A percentile compares a stretch with the other conserved stretches of the same genome.
Conservation (phyloP, 2,888 invertebrate genomes). For the Oegoconia quadripuncta region DNA sequence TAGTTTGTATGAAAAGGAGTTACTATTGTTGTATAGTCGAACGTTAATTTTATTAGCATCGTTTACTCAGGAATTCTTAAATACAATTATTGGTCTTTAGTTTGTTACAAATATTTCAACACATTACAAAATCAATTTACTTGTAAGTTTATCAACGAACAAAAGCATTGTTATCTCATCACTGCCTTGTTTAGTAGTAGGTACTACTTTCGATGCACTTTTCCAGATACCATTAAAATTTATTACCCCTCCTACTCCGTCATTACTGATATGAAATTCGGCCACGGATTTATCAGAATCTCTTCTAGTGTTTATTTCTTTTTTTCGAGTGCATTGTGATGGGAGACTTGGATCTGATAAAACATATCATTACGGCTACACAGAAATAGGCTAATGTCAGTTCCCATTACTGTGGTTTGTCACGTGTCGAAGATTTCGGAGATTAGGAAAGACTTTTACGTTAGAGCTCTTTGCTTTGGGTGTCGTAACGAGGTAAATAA, state of each 20-base stretch:
- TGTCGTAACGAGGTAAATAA: neutral
- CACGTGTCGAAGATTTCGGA: conserved; percentile 58
- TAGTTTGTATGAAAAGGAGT: too few species aligned
- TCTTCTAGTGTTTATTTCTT: conserved; percentile 38
- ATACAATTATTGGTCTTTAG: neutral
- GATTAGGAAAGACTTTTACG: conserved; percentile 25
- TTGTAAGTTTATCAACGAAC: conserved; percentile 5
- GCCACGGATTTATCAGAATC: conserved; percentile 49
- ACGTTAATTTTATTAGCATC: conserved; percentile 1
- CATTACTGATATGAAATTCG: conserved; percentile 49
- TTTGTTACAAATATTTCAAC: neutral
- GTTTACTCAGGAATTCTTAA: conserved; percentile 1
- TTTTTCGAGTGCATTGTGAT: conserved; percentile 42
- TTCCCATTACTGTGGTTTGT: conserved; percentile 64
- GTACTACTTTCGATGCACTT: conserved; percentile 23
- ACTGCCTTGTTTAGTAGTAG: conserved; percentile 23
- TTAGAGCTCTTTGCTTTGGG: neutral
- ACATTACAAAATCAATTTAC: conserved; percentile 1
- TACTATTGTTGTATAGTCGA: neutral
- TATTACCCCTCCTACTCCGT: conserved; percentile 44
- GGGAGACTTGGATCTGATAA: conserved; percentile 53
- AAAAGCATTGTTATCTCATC: conserved; percentile 11
- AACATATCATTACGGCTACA: conserved; percentile 31
- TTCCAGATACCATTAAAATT: conserved; percentile 51
- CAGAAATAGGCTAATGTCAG: conserved; percentile 68